A percentile compares a stretch with the other conserved stretches of the same genome.
Conservation (phyloP, 2,888 invertebrate species). For the Clivina fossor region DNA sequence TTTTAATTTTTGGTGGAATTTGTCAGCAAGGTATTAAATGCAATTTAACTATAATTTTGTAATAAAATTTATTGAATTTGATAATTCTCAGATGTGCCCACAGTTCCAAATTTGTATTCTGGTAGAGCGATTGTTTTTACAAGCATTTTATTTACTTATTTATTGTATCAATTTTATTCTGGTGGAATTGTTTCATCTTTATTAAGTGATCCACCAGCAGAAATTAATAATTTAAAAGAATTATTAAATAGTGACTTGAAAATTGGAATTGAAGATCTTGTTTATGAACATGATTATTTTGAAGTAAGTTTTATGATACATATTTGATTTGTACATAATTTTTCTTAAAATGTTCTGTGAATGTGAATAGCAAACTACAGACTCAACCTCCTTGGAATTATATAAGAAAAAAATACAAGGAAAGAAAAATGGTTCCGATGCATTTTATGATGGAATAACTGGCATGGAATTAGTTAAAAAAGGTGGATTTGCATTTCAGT, state of each 20-base stretch:
- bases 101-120: conserved; percentile 27
- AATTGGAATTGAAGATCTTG: conserved; percentile 64
- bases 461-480: conserved; percentile 63
- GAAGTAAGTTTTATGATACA: no score
- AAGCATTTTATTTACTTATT: conserved; percentile 56
- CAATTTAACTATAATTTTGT: no score
- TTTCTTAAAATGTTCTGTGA: background rate
- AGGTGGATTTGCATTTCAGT: conserved; percentile 71
- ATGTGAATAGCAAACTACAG: conserved; percentile 60
- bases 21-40: conserved; percentile 48
- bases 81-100: conserved; percentile 25
- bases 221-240: conserved; percentile 62
- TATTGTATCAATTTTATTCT: conserved; percentile 70
- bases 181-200: conserved; percentile 69
- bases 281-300: conserved; percentile 66
- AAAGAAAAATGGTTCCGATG: conserved; percentile 41
- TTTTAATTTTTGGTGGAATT: conserved; percentile 51
- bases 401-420: conserved; percentile 60
- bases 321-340: background rate
- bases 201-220: conserved; percentile 62
- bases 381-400: conserved; percentile 61
- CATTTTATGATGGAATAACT: conserved; percentile 58
- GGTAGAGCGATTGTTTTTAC: conserved; percentile 27
- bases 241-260: conserved; percentile 61
- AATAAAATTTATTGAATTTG: background rate